These are phyloP conservation scores for Charadrius vociferus DNA, from an alignment of 2,113 vertebrate species.

Conservation along the genomic window DNA sequence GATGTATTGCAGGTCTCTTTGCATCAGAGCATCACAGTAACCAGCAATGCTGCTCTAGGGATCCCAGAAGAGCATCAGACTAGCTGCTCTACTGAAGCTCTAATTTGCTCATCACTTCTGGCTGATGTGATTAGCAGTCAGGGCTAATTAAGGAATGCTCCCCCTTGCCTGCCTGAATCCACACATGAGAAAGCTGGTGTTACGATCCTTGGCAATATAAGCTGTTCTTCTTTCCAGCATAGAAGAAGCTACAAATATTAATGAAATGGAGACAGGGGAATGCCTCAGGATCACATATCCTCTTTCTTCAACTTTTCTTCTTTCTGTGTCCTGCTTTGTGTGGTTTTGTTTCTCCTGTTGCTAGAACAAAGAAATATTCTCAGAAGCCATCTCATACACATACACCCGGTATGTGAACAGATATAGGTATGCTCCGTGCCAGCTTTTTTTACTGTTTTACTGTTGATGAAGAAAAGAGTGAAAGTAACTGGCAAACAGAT, in stretches of 20 bases:
- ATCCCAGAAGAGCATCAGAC: neutral
- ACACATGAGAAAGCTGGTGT: neutral
- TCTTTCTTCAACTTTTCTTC: neutral
- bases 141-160: constrained; percentile 51
- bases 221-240: neutral
- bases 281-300: neutral
- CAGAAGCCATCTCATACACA: neutral
- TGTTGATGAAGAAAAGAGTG: neutral
- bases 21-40: neutral
- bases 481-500: neutral
- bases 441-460: neutral
- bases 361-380: neutral
- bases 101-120: constrained; percentile 54
- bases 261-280: neutral
- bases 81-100: neutral
- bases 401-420: neutral
- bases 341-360: neutral
- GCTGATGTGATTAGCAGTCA: constrained; percentile 54
- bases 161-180: neutral
- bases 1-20: neutral
- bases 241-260: neutral
- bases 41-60: constrained; percentile 1
- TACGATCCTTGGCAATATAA: neutral
- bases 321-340: neutral
- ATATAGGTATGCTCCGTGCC: neutral